These are phyloP conservation scores for Octopus sinensis DNA, from an alignment of 1,140 invertebrate genomes.

Conservation along the genomic window DNA sequence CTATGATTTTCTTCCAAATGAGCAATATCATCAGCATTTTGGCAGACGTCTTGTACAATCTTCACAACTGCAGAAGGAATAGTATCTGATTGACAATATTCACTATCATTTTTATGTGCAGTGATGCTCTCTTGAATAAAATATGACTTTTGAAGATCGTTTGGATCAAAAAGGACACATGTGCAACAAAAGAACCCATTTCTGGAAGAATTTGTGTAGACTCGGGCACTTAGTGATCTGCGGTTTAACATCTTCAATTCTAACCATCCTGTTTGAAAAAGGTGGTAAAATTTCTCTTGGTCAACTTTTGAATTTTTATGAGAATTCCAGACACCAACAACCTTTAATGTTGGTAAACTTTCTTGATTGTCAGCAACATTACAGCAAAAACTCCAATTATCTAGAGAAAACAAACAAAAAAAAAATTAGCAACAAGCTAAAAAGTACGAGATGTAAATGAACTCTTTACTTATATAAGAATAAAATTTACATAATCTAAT, in stretches of 20 bases:
- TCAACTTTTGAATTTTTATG: not conserved
- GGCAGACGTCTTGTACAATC: not conserved
- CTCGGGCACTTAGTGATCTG: not conserved
- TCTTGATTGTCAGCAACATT: not conserved
- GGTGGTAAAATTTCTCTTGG: not conserved
- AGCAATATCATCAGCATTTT: not conserved
- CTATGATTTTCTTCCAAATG: not conserved
- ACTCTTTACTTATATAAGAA: too few relatives aligned
- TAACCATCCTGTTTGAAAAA: not conserved
- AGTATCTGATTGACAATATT: not conserved
- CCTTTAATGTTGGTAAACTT: not conserved
- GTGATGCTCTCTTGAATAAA: not conserved
- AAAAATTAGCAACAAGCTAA: not conserved
- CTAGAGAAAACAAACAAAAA: not conserved
- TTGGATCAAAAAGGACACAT: not conserved
- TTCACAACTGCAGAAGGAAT: not conserved
- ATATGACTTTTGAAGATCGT: not conserved
- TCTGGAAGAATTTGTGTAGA: not conserved
- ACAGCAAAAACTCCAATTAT: not conserved
- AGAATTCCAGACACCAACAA: not conserved
- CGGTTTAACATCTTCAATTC: not conserved
- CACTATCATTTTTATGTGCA: not conserved
- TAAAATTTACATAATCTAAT: too few relatives aligned
- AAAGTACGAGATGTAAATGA: not conserved
- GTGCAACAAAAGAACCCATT: not conserved